Evolutionary conservation across 2,113 vertebrate species (phyloP).

Genomic region (Platichthys stellatus): DNA sequence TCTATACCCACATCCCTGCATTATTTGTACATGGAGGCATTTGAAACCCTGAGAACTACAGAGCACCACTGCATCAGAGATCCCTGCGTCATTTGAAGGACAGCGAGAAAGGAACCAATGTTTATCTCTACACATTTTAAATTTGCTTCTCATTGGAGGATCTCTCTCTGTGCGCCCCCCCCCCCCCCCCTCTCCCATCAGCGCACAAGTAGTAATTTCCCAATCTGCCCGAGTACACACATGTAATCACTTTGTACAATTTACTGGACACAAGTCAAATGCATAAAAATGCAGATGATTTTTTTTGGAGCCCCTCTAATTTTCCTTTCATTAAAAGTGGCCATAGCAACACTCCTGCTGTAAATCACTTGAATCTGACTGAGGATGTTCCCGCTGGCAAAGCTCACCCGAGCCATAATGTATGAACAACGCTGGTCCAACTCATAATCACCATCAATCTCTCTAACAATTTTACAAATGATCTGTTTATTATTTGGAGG

Average conservation of each 20-base stretch:
- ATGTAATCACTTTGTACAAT: constrained; percentile 43
- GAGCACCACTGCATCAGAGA: constrained; percentile 5
- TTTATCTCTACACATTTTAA: constrained; percentile 26
- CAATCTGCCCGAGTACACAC: constrained; percentile 31
- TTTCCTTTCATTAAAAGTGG: constrained; percentile 24
- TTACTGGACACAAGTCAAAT: constrained; percentile 24
- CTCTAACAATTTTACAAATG: constrained; percentile 28
- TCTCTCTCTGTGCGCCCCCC: too few relatives aligned
- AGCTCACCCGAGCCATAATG: constrained; percentile 8
- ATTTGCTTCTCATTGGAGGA: too few relatives aligned
- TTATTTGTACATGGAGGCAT: constrained; percentile 29
- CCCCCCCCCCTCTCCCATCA: constrained; percentile 3
- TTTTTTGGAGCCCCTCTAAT: constrained; percentile 3
- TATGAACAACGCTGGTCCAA: constrained; percentile 9
- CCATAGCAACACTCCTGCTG: constrained; percentile 11
- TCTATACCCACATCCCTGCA: background rate
- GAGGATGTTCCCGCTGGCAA: constrained; percentile 3
- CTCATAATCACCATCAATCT: constrained; percentile 48
- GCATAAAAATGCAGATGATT: constrained; percentile 35
- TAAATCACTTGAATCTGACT: constrained; percentile 14
- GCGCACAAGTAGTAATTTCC: constrained; percentile 16
- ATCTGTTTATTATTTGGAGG: constrained; percentile 51
- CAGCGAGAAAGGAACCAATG: constrained; percentile 37
- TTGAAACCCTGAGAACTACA: constrained; percentile 8
- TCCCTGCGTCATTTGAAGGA: constrained; percentile 33